Base-by-base conservation (phyloP, 2,888 invertebrate species). In the Latrodectus elegans region DNA sequence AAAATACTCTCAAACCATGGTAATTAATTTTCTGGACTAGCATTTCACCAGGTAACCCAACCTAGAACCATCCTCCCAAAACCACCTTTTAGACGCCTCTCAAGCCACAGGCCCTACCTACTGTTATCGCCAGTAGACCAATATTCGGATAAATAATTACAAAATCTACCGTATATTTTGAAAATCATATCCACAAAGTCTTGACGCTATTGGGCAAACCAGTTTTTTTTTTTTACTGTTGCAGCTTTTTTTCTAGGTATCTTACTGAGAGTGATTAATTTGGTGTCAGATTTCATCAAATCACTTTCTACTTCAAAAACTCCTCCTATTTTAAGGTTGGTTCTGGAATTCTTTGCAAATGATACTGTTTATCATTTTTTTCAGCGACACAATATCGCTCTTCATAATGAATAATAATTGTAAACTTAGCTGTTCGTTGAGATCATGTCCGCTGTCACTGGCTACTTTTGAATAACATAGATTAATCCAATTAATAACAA, bases 231-330 rank as follows among this genome's bases (percentile, higher is more conserved):
- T 22, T 15, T 26, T 64, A 17, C 51, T 55, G 11, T 4, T 3
- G 38, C 38, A 38, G 4, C 38, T n/a, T 38, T 38, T 38, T 38
- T 38, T 38, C 38, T 38, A 38, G 38, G 38, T 38, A 38, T 38
- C 38, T 38, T 38, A 38, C 38, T 38, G 4, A 38, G 38, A 38
- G 76, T 87, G 86, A 87, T 87, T 87, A 87, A 87, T 87, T 76
- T 22, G 49, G 75, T 87, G 86, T 87, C 86, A 87, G 72, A 81
- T 81, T 81, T 87, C 72, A 77, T 81, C 81, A 87, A 87, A 81
- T 75, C 77, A 75, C 86, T 87, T 67, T 80, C 81, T 81, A 81
- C 81, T 81, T 81, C 73, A 71, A 38, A 38, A 87, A 87, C 81
- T 77, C 86, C 81, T 76, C 86, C 81, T 77, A 38, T 60, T 73